These are phyloP conservation scores for Phortica okadai DNA, from an alignment of 2,888 invertebrate genomes.

Conservation along the genomic window DNA sequence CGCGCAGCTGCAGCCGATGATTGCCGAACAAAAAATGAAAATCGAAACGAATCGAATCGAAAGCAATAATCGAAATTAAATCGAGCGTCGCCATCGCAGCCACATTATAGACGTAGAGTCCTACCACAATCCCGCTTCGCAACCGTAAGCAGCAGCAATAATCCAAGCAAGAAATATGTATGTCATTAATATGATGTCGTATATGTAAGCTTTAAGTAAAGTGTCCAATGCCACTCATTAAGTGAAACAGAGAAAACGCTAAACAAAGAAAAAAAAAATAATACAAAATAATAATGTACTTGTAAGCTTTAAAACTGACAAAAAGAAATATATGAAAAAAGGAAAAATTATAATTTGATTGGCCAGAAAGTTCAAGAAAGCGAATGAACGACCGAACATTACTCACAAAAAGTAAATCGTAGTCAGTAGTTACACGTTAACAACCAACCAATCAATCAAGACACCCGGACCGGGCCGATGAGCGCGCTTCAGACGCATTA, in stretches of 20 bases:
- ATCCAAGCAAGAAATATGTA: conserved; percentile 34
- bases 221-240: not conserved
- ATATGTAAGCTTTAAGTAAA: conserved; percentile 3
- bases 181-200: conserved; percentile 50
- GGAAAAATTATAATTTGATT: conserved; percentile 23
- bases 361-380: conserved; percentile 1
- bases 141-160: not conserved
- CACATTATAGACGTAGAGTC: conserved; percentile 44
- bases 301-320: conserved; percentile 60
- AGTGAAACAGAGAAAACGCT: conserved; percentile 49
- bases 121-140: conserved; percentile 38
- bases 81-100: conserved; percentile 10
- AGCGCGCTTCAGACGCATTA: conserved; percentile 41
- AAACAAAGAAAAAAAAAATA: conserved; percentile 49
- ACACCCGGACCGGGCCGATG: not conserved
- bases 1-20: not conserved
- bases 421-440: conserved; percentile 77
- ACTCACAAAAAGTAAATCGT: conserved; percentile 44
- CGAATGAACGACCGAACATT: conserved; percentile 7
- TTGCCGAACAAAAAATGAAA: conserved; percentile 25
- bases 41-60: conserved; percentile 28
- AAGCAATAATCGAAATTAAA: conserved; percentile 28
- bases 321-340: conserved; percentile 39
- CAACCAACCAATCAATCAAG: conserved; percentile 35
- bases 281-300: conserved; percentile 61